Percentiles rank a stretch among this genome's conserved stretches.
Evolutionary conservation across 53 echinoderm and acorn worm species (phyloP).

Genomic region (Arbacia lixula): DNA sequence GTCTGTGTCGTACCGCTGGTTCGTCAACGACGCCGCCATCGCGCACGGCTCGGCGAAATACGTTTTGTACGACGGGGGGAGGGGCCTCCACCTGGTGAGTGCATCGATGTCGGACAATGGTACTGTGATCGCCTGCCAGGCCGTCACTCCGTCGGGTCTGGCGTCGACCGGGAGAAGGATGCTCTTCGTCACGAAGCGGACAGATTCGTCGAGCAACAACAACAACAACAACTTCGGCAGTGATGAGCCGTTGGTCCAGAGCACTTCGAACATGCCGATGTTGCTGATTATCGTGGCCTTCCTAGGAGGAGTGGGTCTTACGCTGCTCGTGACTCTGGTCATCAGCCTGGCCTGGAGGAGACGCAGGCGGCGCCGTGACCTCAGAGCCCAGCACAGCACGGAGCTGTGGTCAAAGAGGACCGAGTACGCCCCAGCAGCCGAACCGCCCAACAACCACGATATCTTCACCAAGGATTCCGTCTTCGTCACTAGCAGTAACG

Average conservation of each 20-base stretch:
- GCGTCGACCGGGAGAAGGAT: neutral
- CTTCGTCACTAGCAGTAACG: slow-evolving; percentile 5
- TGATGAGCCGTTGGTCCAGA: neutral
- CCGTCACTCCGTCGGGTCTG: slow-evolving; percentile 28
- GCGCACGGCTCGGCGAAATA: neutral
- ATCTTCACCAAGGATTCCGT: slow-evolving; percentile 12
- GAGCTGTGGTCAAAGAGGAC: slow-evolving; percentile 15
- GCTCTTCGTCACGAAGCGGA: slow-evolving; percentile 1
- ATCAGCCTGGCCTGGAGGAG: neutral
- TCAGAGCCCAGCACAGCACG: neutral
- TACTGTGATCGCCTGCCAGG: slow-evolving; percentile 13
- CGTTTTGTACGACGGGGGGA: neutral
- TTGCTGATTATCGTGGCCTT: slow-evolving; percentile 20
- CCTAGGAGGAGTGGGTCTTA: slow-evolving; percentile 22
- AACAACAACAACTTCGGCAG: neutral
- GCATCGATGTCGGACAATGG: slow-evolving; percentile 5
- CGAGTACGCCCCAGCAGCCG: neutral
- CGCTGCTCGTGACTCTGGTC: slow-evolving; percentile 10
- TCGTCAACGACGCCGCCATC: neutral
- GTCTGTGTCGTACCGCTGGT: slow-evolving; percentile 37
- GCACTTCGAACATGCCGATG: slow-evolving; percentile 2
- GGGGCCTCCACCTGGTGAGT: slow-evolving; percentile 10
- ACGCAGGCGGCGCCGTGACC: slow-evolving; percentile 3
- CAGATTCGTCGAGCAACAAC: neutral
- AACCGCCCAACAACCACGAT: neutral